These are phyloP conservation scores for Ommatoiulus sabulosus DNA, from an alignment of 2,888 invertebrate species.

Conservation along the genomic window DNA sequence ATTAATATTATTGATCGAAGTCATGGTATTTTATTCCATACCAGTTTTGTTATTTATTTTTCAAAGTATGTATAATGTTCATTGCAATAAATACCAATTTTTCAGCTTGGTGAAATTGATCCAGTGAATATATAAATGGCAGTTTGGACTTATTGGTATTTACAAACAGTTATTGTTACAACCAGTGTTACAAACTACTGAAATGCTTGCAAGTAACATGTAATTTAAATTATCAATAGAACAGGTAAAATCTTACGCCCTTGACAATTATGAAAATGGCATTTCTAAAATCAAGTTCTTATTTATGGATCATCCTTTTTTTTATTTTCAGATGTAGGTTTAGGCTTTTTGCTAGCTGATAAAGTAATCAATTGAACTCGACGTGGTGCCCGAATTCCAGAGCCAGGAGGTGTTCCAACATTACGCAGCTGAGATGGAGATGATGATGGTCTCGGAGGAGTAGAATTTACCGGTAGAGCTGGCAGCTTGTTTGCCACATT, in stretches of 20 bases:
- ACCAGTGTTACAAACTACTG: too few species aligned
- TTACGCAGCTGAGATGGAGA: background rate
- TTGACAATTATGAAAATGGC: too few species aligned
- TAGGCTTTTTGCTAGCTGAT: background rate
- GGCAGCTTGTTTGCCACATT: background rate
- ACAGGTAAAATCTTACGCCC: too few species aligned
- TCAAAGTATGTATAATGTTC: constrained; percentile 50
- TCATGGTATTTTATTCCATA: constrained; percentile 32
- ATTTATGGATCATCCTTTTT: background rate
- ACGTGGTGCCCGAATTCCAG: background rate
- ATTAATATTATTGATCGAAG: constrained; percentile 5
- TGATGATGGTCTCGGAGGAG: background rate
- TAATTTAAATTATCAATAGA: too few species aligned
- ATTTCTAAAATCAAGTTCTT: background rate
- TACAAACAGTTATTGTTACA: background rate
- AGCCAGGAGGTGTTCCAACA: background rate
- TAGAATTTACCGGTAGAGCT: background rate
- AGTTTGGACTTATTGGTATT: too few species aligned
- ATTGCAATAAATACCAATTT: constrained; percentile 49
- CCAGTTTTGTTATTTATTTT: constrained; percentile 50
- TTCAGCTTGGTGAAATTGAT: background rate
- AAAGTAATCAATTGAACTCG: background rate
- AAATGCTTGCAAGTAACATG: too few species aligned
- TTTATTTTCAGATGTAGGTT: background rate
- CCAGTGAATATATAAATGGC: too few species aligned